These are phyloP conservation scores for Suncus etruscus DNA, from an alignment of 2,113 vertebrate genomes.

Conservation along the genomic window DNA sequence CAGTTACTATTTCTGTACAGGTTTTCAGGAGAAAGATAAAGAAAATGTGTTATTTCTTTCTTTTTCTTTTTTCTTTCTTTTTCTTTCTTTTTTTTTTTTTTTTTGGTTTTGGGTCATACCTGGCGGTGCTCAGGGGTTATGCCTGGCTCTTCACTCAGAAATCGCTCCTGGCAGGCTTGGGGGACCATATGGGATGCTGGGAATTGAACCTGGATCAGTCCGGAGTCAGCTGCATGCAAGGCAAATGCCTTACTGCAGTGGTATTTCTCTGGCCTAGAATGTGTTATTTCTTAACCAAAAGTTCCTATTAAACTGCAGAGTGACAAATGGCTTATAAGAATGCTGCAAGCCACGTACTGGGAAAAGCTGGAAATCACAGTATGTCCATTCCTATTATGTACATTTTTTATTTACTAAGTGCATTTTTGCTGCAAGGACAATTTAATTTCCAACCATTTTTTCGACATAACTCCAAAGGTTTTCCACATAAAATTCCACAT, in stretches of 20 bases:
- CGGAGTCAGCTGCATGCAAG: too few relatives aligned
- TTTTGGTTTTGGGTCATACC: too few relatives aligned
- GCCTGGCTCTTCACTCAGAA: too few relatives aligned
- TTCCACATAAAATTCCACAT: slow-evolving; percentile 46
- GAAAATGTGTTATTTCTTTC: background rate
- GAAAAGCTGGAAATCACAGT: background rate
- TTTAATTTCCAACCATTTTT: background rate
- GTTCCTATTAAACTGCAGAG: background rate
- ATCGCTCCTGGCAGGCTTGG: too few relatives aligned
- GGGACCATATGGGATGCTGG: too few relatives aligned
- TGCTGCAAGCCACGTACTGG: background rate
- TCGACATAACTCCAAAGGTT: background rate
- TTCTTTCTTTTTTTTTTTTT: too few relatives aligned
- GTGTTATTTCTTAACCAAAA: background rate
- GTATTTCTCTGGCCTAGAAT: background rate
- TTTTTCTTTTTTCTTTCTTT: too few relatives aligned
- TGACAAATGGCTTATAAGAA: background rate
- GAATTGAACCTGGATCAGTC: too few relatives aligned
- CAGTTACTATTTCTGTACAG: background rate
- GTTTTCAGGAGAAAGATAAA: background rate
- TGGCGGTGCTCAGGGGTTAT: too few relatives aligned
- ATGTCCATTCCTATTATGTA: background rate
- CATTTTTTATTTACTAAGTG: background rate
- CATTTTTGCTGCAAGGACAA: background rate
- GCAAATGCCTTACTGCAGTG: too few relatives aligned